phyloP scores from a whole-genome alignment of 1,140 invertebrate genomes.

The Drosophila pseudoobscura region DNA sequence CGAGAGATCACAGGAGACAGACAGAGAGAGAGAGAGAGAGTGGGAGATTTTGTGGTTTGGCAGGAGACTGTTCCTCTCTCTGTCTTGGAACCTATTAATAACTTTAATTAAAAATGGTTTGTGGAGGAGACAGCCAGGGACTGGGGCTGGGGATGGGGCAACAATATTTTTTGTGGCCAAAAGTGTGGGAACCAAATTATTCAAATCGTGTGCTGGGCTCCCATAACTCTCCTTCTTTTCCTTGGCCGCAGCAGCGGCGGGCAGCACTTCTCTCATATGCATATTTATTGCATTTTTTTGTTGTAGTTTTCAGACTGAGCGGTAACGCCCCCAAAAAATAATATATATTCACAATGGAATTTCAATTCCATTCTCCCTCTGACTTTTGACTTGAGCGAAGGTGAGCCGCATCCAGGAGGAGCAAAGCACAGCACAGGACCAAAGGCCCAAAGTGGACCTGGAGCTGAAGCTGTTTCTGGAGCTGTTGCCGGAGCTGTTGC shows the following conservation, averaged over 20 bases:
- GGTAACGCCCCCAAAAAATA: constrained; percentile 79
- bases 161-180: constrained; percentile 24
- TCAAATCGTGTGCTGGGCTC: constrained; percentile 58
- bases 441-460: neutral
- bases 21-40: constrained; percentile 9
- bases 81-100: constrained; percentile 63
- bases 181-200: constrained; percentile 81
- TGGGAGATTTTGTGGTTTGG: no score
- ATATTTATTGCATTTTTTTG: constrained; percentile 83
- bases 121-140: constrained; percentile 6
- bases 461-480: constrained; percentile 7
- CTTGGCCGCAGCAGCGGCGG: constrained; percentile 18
- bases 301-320: constrained; percentile 34
- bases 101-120: constrained; percentile 77
- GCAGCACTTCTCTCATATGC: constrained; percentile 73
- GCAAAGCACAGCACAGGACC: neutral
- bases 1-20: constrained; percentile 19
- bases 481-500: constrained; percentile 7
- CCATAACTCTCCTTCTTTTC: constrained; percentile 49
- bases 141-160: no score
- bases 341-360: constrained; percentile 74
- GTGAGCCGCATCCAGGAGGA: constrained; percentile 10
- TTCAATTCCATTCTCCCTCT: constrained; percentile 78
- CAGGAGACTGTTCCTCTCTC: constrained; percentile 1
- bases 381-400: constrained; percentile 34